Evolutionary conservation across 2,888 invertebrate genomes (phyloP).

Genomic region (Aleiodes leptofemur): DNA sequence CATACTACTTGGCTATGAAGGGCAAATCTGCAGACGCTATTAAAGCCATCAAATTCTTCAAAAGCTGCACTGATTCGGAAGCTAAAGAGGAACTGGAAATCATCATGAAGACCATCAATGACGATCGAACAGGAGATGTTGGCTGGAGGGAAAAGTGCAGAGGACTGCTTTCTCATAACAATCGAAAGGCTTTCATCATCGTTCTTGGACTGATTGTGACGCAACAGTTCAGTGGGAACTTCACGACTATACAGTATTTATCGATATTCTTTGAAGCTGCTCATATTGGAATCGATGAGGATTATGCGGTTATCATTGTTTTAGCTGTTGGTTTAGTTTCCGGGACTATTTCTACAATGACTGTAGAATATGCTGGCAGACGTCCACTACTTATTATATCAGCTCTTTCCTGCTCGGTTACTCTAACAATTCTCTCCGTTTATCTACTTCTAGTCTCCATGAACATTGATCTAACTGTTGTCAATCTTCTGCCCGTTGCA

Average conservation of each 20-base stretch:
- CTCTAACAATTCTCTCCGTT: conserved; percentile 62
- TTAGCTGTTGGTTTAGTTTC: conserved; percentile 75
- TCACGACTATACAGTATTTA: conserved; percentile 71
- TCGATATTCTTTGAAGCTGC: conserved; percentile 63
- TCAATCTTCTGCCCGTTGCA: conserved; percentile 66
- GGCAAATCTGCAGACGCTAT: conserved; percentile 64
- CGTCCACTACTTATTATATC: conserved; percentile 76
- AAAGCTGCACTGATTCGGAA: conserved; percentile 58
- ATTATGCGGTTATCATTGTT: conserved; percentile 75
- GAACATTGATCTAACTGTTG: conserved; percentile 59
- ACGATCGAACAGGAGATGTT: conserved; percentile 46
- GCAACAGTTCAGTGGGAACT: conserved; percentile 71
- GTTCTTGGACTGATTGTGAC: conserved; percentile 71
- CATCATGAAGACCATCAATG: conserved; percentile 59
- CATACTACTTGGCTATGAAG: conserved; percentile 66
- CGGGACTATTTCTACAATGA: conserved; percentile 67
- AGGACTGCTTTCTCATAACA: conserved; percentile 61
- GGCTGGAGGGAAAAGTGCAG: conserved; percentile 56
- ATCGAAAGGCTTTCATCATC: conserved; percentile 65
- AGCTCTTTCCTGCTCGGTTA: conserved; percentile 70
- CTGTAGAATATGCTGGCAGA: conserved; percentile 76
- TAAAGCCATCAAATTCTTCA: conserved; percentile 66
- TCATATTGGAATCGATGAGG: conserved; percentile 64
- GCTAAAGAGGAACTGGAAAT: conserved; percentile 58
- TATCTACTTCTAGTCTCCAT: conserved; percentile 62